A percentile compares a stretch with the other conserved stretches of the same genome.
Evolutionary conservation across 2,113 vertebrate species (phyloP).

Genomic region (Paracanthobrama guichenoti): DNA sequence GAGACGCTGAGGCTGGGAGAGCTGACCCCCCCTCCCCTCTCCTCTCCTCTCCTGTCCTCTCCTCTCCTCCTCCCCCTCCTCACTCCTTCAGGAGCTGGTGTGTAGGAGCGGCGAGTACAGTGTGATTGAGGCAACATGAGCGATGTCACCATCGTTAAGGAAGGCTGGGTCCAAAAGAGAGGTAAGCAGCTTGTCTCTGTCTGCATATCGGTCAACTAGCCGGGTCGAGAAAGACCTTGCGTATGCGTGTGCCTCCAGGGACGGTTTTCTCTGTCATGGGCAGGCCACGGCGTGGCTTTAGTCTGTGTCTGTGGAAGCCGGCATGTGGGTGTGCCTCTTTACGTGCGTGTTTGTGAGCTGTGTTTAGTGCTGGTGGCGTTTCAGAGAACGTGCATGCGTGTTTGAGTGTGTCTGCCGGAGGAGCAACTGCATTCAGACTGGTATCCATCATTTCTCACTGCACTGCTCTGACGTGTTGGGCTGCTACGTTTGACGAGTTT

Average conservation of each 20-base stretch:
- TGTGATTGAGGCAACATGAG: conserved; percentile 93
- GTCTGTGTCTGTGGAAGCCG: conserved; percentile 52
- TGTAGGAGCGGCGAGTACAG: conserved; percentile 83
- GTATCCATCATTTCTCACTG: conserved; percentile 37
- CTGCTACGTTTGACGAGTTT: conserved; percentile 41
- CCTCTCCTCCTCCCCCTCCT: conserved; percentile 57
- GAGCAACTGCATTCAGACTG: conserved; percentile 36
- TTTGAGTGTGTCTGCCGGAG: conserved; percentile 36
- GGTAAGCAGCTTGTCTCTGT: conserved; percentile 80
- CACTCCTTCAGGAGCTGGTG: conserved; percentile 80
- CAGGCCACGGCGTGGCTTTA: conserved; percentile 63
- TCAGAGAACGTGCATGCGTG: conserved; percentile 7
- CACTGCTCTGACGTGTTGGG: conserved; percentile 9
- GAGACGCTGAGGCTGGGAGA: conserved; percentile 78
- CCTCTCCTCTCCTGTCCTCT: conserved; percentile 58
- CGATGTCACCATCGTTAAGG: conserved; percentile 99
- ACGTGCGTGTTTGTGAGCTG: conserved; percentile 15
- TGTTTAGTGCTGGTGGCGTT: background rate
- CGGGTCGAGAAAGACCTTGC: conserved; percentile 27
- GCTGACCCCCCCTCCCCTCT: conserved; percentile 64
- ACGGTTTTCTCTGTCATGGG: conserved; percentile 50
- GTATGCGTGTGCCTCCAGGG: conserved; percentile 46
- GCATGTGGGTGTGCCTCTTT: conserved; percentile 43
- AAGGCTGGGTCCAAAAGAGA: conserved; percentile 99
- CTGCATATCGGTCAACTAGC: conserved; percentile 21